Evolutionary conservation across 2,797 vertebrate species (phyloP).

Genomic region (Protonibea diacanthus): DNA sequence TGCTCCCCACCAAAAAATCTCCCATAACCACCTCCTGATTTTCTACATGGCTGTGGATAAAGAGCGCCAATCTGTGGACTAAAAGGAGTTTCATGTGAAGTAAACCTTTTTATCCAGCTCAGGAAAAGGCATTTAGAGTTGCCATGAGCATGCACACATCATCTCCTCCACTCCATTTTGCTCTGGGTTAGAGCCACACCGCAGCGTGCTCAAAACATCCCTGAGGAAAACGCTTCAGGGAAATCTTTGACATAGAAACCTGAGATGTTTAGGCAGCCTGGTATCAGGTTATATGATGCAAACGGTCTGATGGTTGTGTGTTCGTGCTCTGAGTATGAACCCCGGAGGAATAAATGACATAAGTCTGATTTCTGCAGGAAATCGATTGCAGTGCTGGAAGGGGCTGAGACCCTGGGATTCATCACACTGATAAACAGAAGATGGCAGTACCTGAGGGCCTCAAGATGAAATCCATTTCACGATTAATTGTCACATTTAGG

Average conservation of each 20-base stretch:
- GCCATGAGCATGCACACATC: not conserved
- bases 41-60: conserved; percentile 23
- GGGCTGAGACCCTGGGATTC: conserved; percentile 5
- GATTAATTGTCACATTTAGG: not conserved
- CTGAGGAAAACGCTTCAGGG: conserved; percentile 1
- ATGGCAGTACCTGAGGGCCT: conserved; percentile 7
- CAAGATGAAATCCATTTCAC: not conserved
- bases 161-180: not conserved
- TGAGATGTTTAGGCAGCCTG: conserved; percentile 3
- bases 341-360: conserved; percentile 19
- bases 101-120: conserved; percentile 31
- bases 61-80: conserved; percentile 18
- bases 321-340: conserved; percentile 5
- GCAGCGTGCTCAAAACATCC: not conserved
- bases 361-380: conserved; percentile 23
- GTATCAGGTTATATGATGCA: conserved; percentile 18
- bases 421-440: conserved; percentile 30
- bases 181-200: not conserved
- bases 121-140: conserved; percentile 16
- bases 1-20: not conserved
- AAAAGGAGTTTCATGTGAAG: conserved; percentile 35
- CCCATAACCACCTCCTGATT: conserved; percentile 24
- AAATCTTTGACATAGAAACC: conserved; percentile 24
- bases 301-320: conserved; percentile 13
- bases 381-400: conserved; percentile 8